Evolutionary conservation across 2,888 invertebrate species (phyloP).

Genomic region (Ecliptopera silaceata): DNA sequence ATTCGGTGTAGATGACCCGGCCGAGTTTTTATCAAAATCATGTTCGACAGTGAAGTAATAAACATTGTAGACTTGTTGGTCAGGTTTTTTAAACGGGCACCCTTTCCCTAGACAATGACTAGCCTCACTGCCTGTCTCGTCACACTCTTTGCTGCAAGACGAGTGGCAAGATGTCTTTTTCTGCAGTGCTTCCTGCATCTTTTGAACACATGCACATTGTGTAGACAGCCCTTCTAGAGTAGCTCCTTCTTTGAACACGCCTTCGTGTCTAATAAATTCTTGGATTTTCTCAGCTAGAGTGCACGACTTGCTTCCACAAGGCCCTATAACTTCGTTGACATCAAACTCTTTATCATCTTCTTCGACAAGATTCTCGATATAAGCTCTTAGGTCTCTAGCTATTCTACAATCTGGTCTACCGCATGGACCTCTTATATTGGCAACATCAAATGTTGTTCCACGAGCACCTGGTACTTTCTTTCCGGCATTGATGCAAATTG

Average conservation of each 20-base stretch:
- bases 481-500: conserved; percentile 59
- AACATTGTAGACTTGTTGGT: conserved; percentile 57
- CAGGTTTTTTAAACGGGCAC: conserved; percentile 53
- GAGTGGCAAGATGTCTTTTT: conserved; percentile 54
- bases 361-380: conserved; percentile 67
- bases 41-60: conserved; percentile 73
- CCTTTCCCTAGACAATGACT: conserved; percentile 53
- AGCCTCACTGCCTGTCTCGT: conserved; percentile 48
- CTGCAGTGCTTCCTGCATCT: conserved; percentile 60
- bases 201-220: conserved; percentile 68
- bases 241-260: conserved; percentile 52
- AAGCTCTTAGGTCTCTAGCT: conserved; percentile 68
- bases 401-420: conserved; percentile 72
- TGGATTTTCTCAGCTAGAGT: conserved; percentile 67
- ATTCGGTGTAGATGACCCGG: conserved; percentile 35
- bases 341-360: conserved; percentile 67
- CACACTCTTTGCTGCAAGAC: conserved; percentile 59
- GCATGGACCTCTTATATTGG: conserved; percentile 73
- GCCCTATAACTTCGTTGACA: conserved; percentile 65
- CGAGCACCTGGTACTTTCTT: conserved; percentile 42
- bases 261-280: conserved; percentile 67
- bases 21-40: conserved; percentile 49
- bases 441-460: conserved; percentile 62
- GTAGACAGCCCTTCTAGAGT: conserved; percentile 65
- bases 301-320: conserved; percentile 73